These are phyloP conservation scores for Sylvilagus floridanus DNA, from an alignment of 2,797 vertebrate species.

Conservation along the genomic window DNA sequence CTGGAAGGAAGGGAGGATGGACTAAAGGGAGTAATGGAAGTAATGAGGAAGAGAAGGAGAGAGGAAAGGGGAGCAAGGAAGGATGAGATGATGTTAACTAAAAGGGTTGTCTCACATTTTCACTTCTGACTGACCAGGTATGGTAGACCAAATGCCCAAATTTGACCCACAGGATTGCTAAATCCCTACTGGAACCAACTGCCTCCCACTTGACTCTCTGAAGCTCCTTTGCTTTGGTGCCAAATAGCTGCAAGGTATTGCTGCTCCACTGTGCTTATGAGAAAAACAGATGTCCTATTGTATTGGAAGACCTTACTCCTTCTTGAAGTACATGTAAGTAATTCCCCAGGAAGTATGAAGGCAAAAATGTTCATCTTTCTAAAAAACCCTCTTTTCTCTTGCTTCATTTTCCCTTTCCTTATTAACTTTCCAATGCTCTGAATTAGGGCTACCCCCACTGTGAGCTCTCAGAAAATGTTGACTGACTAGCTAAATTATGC, in stretches of 20 bases:
- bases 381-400: slow-evolving; percentile 24
- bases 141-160: neutral
- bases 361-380: slow-evolving; percentile 31
- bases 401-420: slow-evolving; percentile 41
- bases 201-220: neutral
- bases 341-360: neutral
- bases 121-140: neutral
- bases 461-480: slow-evolving; percentile 77
- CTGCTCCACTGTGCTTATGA: slow-evolving; percentile 49
- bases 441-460: slow-evolving; percentile 40
- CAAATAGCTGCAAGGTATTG: neutral
- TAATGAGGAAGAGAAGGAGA: neutral
- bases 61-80: neutral
- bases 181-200: neutral
- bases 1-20: neutral
- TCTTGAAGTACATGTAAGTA: neutral
- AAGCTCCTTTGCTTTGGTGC: neutral
- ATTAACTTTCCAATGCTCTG: slow-evolving; percentile 30
- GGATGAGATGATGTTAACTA: neutral
- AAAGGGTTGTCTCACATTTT: neutral
- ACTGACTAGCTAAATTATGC: slow-evolving; percentile 80
- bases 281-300: slow-evolving; percentile 5
- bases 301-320: neutral
- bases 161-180: neutral
- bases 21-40: neutral